A percentile compares a stretch with the other conserved stretches of the same genome.
Evolutionary conservation across 1,140 invertebrate species (phyloP).

Genomic region (Maconellicoccus hirsutus): DNA sequence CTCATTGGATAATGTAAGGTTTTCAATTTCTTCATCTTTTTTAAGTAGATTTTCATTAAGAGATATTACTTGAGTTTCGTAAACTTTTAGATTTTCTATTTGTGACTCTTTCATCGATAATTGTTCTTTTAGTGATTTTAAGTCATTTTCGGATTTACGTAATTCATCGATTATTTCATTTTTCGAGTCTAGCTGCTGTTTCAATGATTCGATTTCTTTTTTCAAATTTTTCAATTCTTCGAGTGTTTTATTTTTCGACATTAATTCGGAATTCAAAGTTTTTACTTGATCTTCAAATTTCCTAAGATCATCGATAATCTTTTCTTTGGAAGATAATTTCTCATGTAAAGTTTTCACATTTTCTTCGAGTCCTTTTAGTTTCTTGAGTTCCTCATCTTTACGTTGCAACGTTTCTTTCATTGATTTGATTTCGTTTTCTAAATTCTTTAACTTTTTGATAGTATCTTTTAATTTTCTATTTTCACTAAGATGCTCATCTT

Average conservation of each 20-base stretch:
- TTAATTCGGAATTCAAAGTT: background rate
- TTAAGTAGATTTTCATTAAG: background rate
- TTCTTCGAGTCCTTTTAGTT: background rate
- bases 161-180: background rate
- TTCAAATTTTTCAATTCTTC: background rate
- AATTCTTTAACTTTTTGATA: background rate
- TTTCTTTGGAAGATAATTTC: background rate
- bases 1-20: background rate
- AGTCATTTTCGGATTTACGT: background rate
- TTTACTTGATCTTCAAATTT: background rate
- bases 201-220: background rate
- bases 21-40: conserved; percentile 4
- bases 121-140: background rate
- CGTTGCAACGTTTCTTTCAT: background rate
- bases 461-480: background rate
- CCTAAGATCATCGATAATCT: background rate
- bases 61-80: background rate
- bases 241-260: background rate
- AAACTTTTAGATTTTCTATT: background rate
- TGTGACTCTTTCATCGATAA: too few relatives aligned
- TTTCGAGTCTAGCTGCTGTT: background rate
- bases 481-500: background rate
- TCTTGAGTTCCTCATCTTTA: background rate
- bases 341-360: background rate
- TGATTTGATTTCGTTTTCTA: background rate